phyloP scores from a whole-genome alignment of 2,113 vertebrate species.

The Scomber colias region DNA sequence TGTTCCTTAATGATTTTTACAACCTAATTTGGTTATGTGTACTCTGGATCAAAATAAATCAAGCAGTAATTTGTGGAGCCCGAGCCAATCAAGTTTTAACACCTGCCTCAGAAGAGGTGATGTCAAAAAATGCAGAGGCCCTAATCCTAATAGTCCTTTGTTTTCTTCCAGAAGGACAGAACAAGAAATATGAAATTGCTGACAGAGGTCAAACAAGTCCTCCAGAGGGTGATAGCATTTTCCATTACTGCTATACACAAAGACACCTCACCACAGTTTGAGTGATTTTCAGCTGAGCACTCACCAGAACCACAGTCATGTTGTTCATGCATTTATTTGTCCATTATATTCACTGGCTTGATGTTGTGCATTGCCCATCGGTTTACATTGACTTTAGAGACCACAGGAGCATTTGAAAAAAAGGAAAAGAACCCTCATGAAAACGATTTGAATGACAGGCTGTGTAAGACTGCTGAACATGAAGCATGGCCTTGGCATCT shows the following conservation, averaged over 20 bases:
- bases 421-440: background rate
- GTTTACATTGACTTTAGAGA: background rate
- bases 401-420: background rate
- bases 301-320: constrained; percentile 6
- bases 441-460: background rate
- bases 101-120: background rate
- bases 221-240: constrained; percentile 27
- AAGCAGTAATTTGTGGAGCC: background rate
- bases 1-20: background rate
- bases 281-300: constrained; percentile 23
- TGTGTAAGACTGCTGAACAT: background rate
- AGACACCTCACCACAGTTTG: constrained; percentile 14
- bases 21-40: background rate
- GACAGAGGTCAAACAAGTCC: constrained; percentile 35
- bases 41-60: background rate
- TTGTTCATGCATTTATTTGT: background rate
- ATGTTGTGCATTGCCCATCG: background rate
- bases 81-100: background rate
- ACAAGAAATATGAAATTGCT: constrained; percentile 40
- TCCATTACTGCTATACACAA: constrained; percentile 35
- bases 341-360: constrained; percentile 7
- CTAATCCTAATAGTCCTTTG: background rate
- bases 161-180: constrained; percentile 20
- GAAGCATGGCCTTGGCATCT: background rate
- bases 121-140: constrained; percentile 13